Conservation (phyloP, 2,113 vertebrate species). For the Nothobranchius kuhntae region DNA sequence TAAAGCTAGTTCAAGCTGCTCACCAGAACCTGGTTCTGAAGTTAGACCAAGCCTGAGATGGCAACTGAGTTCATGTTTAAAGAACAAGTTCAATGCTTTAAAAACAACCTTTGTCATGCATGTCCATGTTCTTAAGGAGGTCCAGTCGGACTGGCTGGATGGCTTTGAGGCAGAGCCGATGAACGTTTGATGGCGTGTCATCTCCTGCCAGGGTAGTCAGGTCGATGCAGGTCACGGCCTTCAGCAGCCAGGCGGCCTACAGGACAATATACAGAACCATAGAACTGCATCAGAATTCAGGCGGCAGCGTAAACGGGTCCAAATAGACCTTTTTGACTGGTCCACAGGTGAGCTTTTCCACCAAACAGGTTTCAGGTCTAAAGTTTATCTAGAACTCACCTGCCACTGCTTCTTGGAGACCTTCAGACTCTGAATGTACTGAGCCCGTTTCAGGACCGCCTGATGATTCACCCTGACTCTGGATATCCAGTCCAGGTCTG, state of each 20-base stretch:
- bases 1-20: no score
- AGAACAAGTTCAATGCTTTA: no score
- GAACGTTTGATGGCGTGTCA: slow-evolving; percentile 89
- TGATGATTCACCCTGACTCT: slow-evolving; percentile 88
- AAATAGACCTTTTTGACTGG: no score
- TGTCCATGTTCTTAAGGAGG: slow-evolving; percentile 85
- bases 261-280: neutral
- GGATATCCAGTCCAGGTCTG: slow-evolving; percentile 89
- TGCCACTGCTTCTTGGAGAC: slow-evolving; percentile 90
- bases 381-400: slow-evolving; percentile 61
- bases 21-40: no score
- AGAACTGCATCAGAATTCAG: neutral
- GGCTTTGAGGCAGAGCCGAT: slow-evolving; percentile 92
- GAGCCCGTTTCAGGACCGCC: slow-evolving; percentile 86
- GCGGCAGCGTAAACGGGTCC: no score
- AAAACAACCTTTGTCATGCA: slow-evolving; percentile 86
- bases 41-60: no score
- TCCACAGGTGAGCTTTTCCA: no score
- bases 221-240: slow-evolving; percentile 91
- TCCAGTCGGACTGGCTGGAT: slow-evolving; percentile 86
- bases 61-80: no score
- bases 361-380: no score
- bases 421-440: slow-evolving; percentile 83
- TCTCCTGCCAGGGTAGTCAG: slow-evolving; percentile 93
- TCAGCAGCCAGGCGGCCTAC: slow-evolving; percentile 93